phyloP scores from a whole-genome alignment of 2,888 invertebrate species.

The Apantesis nais region DNA sequence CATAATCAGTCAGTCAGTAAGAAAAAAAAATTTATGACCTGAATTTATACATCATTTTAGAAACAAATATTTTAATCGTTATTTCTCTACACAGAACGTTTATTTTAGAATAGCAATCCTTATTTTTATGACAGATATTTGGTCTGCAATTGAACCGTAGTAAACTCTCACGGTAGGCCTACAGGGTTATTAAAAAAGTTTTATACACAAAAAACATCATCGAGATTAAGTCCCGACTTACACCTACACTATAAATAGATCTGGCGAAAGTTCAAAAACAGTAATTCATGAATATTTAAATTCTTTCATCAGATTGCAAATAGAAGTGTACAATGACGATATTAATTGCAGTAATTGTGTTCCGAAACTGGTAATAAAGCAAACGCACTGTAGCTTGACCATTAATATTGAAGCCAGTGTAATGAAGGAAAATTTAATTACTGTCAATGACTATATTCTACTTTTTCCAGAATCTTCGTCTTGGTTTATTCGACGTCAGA shows the following conservation, averaged over 20 bases:
- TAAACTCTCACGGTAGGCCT: too few species aligned
- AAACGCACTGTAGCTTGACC: slow-evolving; percentile 15
- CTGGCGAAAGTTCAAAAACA: not conserved
- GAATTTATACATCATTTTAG: too few species aligned
- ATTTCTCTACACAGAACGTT: too few species aligned
- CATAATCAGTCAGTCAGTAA: too few species aligned
- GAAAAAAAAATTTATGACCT: too few species aligned
- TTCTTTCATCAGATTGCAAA: slow-evolving; percentile 12
- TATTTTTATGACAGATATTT: too few species aligned
- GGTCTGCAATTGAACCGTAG: too few species aligned
- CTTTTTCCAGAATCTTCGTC: not conserved
- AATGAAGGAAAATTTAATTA: slow-evolving; percentile 9
- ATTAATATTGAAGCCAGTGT: slow-evolving; percentile 8
- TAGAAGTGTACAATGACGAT: slow-evolving; percentile 12
- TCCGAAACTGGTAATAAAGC: slow-evolving; percentile 7
- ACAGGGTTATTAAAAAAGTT: too few species aligned
- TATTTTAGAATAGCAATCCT: too few species aligned
- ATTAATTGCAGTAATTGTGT: slow-evolving; percentile 17
- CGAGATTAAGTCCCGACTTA: not conserved
- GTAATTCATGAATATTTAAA: slow-evolving; percentile 16
- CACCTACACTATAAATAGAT: not conserved
- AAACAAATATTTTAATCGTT: too few species aligned
- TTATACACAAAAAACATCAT: too few species aligned
- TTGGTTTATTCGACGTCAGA: not conserved
- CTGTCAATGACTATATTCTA: not conserved